Evolutionary conservation across 2,888 invertebrate genomes (phyloP), one percentile per base, ranked within the genome.

Genomic region (Alloscopus bannaensis): DNA sequence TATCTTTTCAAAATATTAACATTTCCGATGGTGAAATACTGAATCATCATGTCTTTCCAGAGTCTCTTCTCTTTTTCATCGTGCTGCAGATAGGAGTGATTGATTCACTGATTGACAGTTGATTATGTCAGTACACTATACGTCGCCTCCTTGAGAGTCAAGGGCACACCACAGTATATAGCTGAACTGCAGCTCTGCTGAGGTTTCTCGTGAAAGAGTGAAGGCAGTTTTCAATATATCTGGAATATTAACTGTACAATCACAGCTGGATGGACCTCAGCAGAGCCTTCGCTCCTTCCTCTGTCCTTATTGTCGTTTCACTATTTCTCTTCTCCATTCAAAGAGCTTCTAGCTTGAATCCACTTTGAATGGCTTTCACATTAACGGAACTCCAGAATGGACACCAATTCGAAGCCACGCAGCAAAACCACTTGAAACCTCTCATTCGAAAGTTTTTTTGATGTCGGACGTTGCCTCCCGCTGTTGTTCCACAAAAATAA

Each of bases 341-440:
- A 77, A 77, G 62, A 55, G 36, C 24, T 24, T 6, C 6, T 24
- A 52, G 16, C n/a, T 42, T 26, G 40, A 64, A 47, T 59, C 62
- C 55, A 77, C 69, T 77, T 71, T 78, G 78, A 78, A 78, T 78
- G 70, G 52, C 22, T 6, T 6, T 40, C 47, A 26, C 31, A 24
- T 29, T 45, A 20, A 65, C n/a, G n/a, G n/a, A n/a, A 45, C 45
- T 66, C 47, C 31, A 57, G 69, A 62, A 36, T 42, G 24, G 78
- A 59, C 78, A 78, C 78, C 78, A 80, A 55, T 64, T 73, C 80
- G 69, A 75, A 75, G 80, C 70, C 80, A 69, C 52, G 42, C 60
- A 70, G 75, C 70, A 78, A 82, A 82, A 81, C 82, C 82, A 81
- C 82, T 82, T 82, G 81, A 82, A 82, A 82, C 50, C 77, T 80